Evolutionary conservation across 2,113 vertebrate genomes (phyloP).

Genomic region (Pituophis catenifer): DNA sequence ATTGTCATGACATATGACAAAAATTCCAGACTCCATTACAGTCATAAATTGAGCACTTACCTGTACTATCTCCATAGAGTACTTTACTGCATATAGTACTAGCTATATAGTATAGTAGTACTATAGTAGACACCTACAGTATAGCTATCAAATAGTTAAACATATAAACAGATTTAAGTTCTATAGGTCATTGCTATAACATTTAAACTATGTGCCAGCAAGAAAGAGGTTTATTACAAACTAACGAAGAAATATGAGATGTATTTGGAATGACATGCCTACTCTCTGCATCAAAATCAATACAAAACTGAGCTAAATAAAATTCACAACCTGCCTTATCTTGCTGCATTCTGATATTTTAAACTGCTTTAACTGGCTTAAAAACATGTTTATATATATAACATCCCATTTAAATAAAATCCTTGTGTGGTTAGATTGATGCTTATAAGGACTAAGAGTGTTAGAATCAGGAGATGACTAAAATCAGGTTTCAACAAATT

Average conservation of each 20-base stretch:
- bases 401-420: background rate
- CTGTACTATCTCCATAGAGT: background rate
- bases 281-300: background rate
- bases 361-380: background rate
- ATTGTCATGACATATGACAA: background rate
- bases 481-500: background rate
- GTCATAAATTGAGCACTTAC: background rate
- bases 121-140: background rate
- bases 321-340: background rate
- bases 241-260: background rate
- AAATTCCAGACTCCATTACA: background rate
- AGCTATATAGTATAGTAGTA: background rate
- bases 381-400: background rate
- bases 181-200: background rate
- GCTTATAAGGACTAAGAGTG: background rate
- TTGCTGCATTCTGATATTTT: background rate
- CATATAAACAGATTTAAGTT: background rate
- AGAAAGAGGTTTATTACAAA: background rate
- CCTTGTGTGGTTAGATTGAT: background rate
- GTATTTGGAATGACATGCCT: background rate
- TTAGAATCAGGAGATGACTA: background rate
- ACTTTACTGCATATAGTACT: background rate
- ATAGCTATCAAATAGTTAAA: background rate
- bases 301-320: background rate
- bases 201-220: background rate